Conservation (phyloP, 2,888 invertebrate species). For the Ceratothoa steindachneri region DNA sequence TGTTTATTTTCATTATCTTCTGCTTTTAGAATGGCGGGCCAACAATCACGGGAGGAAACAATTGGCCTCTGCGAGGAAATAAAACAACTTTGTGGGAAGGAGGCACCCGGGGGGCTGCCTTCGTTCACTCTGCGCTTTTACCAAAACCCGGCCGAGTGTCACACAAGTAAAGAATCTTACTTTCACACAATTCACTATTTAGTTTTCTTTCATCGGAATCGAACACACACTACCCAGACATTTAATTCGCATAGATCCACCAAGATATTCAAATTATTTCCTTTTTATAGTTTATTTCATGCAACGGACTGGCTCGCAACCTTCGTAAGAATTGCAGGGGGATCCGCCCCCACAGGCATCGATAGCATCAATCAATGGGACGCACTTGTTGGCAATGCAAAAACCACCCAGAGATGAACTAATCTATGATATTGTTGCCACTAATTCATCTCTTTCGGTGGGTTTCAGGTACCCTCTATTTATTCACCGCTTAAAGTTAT, state of each 20-base stretch:
- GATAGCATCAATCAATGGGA: slow-evolving; percentile 77
- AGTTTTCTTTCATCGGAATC: too few species aligned
- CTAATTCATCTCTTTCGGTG: slow-evolving; percentile 20
- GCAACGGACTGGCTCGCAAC: slow-evolving; percentile 41
- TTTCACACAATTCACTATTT: too few species aligned
- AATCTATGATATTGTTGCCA: slow-evolving; percentile 37
- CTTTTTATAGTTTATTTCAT: slow-evolving; percentile 29
- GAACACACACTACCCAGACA: too few species aligned
- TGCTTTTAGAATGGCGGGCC: slow-evolving; percentile 47
- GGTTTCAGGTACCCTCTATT: slow-evolving; percentile 15
- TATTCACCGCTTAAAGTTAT: too few species aligned
- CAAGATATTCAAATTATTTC: too few species aligned
- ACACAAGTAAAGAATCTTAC: too few species aligned
- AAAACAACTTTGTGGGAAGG: slow-evolving; percentile 86
- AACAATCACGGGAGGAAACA: slow-evolving; percentile 27
- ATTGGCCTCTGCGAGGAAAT: slow-evolving; percentile 62
- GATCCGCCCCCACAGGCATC: slow-evolving; percentile 50
- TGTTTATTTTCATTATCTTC: too few species aligned
- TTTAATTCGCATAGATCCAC: too few species aligned
- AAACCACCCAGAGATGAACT: slow-evolving; percentile 18
- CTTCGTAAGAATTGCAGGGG: slow-evolving; percentile 30
- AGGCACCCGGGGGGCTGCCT: slow-evolving; percentile 73
- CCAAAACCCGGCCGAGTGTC: slow-evolving; percentile 53
- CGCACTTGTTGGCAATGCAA: slow-evolving; percentile 55
- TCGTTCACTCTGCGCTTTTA: slow-evolving; percentile 70